phyloP scores from a whole-genome alignment of 2,113 vertebrate genomes.

The Hiodon alosoides region DNA sequence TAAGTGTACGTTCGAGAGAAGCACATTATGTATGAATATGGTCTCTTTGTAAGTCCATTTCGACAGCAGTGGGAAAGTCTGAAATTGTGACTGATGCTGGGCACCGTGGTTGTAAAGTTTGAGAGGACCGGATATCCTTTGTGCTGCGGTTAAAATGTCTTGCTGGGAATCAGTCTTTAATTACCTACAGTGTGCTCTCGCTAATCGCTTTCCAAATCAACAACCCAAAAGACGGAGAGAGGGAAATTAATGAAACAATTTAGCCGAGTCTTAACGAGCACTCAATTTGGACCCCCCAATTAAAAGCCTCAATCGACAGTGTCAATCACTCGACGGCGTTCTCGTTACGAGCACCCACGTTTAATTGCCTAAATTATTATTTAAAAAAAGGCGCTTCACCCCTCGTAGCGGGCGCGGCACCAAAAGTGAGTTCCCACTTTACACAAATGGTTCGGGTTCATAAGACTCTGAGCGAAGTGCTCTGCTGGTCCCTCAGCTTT shows the following conservation, averaged over 20 bases:
- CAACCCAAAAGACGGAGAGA: neutral
- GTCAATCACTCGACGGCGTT: neutral
- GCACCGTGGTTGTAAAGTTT: neutral
- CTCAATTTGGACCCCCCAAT: neutral
- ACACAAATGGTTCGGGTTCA: too few relatives aligned
- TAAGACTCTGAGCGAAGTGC: too few relatives aligned
- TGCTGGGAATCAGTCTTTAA: neutral
- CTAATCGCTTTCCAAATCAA: neutral
- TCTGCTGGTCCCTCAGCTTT: too few relatives aligned
- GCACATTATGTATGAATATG: too few relatives aligned
- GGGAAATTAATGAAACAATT: conserved; percentile 12
- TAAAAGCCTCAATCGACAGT: neutral
- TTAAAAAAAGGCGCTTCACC: too few relatives aligned
- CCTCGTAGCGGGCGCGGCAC: neutral
- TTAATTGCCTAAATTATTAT: too few relatives aligned
- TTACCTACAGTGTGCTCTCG: neutral
- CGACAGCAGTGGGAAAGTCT: neutral
- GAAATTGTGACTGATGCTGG: neutral
- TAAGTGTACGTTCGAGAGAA: too few relatives aligned
- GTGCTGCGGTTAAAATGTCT: neutral
- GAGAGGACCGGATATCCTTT: neutral
- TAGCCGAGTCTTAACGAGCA: neutral
- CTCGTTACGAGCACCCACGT: too few relatives aligned
- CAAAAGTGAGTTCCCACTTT: too few relatives aligned
- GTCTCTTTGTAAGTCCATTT: too few relatives aligned